These are phyloP conservation scores for Podarcis siculus DNA, from an alignment of 2,797 vertebrate species.

Conservation along the genomic window DNA sequence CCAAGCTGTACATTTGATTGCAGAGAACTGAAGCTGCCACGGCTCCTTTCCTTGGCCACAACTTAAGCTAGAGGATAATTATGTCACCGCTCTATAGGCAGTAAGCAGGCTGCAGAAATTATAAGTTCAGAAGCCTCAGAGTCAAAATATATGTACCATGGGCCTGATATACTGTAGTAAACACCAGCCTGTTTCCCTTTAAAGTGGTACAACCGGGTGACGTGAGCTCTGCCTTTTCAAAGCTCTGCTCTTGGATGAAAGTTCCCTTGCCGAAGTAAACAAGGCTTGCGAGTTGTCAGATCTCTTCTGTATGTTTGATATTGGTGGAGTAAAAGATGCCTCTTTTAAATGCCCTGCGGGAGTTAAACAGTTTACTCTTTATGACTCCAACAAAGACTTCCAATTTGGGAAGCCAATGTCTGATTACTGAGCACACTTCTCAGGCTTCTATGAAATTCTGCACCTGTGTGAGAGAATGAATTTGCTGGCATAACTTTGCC, in stretches of 20 bases:
- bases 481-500: neutral
- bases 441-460: neutral
- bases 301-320: conserved; percentile 32
- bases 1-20: conserved; percentile 15
- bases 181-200: conserved; percentile 30
- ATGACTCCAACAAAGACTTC: neutral
- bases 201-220: conserved; percentile 1
- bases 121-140: conserved; percentile 22
- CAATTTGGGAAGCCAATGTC: neutral
- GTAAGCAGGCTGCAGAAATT: conserved; percentile 33
- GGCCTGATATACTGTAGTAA: conserved; percentile 33
- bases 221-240: conserved; percentile 4
- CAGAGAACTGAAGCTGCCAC: conserved; percentile 3
- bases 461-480: neutral
- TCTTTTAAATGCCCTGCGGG: neutral
- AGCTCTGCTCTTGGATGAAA: conserved; percentile 15
- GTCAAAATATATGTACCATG: conserved; percentile 1
- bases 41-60: neutral
- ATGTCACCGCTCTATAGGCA: conserved; percentile 7
- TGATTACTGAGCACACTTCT: neutral
- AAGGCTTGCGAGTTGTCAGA: conserved; percentile 21
- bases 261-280: conserved; percentile 13
- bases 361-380: neutral
- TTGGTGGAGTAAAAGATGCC: neutral
- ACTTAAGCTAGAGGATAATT: conserved; percentile 30